Conservation (phyloP, 2,888 invertebrate genomes). For the Cantharis lateralis region DNA sequence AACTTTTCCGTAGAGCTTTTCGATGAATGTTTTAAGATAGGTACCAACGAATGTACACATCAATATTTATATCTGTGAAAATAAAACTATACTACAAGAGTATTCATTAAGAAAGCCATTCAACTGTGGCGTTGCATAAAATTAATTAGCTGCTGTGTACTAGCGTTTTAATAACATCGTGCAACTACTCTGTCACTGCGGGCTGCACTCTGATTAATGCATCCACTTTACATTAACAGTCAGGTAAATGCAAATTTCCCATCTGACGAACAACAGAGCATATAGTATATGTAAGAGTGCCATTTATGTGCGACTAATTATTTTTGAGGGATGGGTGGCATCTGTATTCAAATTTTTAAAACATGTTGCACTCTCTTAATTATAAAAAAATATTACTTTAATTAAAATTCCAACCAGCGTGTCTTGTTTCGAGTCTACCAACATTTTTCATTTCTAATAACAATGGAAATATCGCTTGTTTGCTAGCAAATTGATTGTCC, state of each 20-base stretch:
- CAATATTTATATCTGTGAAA: constrained; percentile 27
- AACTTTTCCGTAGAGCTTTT: background rate
- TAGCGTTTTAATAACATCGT: constrained; percentile 55
- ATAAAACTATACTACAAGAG: constrained; percentile 37
- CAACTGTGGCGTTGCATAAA: constrained; percentile 58
- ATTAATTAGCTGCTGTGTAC: constrained; percentile 56
- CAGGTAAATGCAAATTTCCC: constrained; percentile 50
- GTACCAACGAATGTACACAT: too few relatives aligned
- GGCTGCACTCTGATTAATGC: constrained; percentile 55
- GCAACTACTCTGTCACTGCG: constrained; percentile 50
- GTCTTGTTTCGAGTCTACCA: background rate
- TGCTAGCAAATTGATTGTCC: background rate
- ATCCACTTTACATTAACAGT: constrained; percentile 57
- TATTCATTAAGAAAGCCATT: constrained; percentile 56
- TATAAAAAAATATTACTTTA: background rate
- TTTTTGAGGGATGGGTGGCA: constrained; percentile 25
- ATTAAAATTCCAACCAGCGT: background rate
- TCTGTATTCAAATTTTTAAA: background rate
- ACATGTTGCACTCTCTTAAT: background rate
- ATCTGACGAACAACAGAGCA: constrained; percentile 28
- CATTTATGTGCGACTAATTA: constrained; percentile 29
- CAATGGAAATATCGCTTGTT: background rate
- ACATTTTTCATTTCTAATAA: background rate
- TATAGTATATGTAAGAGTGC: constrained; percentile 26
- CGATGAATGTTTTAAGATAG: background rate